Evolutionary conservation across 1,140 invertebrate species (phyloP).

Genomic region (Chironomus striatipennis): DNA sequence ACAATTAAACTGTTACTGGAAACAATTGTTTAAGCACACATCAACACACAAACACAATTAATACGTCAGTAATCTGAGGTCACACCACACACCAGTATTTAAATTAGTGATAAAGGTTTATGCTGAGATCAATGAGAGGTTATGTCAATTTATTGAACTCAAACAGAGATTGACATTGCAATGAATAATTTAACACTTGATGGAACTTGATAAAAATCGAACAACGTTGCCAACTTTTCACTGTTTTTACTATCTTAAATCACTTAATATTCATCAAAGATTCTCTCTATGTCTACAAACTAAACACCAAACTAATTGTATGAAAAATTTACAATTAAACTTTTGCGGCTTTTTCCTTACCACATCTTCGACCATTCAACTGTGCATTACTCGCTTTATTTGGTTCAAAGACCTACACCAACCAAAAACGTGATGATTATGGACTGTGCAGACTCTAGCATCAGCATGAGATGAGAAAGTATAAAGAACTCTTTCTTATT

Average conservation of each 20-base stretch:
- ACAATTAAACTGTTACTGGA: background rate
- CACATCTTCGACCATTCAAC: too few species aligned
- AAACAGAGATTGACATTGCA: background rate
- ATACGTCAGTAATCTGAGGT: background rate
- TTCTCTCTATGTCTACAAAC: background rate
- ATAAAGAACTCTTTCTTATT: background rate
- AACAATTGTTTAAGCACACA: background rate
- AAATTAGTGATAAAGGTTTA: background rate
- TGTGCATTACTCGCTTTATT: too few species aligned
- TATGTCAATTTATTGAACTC: background rate
- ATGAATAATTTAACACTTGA: background rate
- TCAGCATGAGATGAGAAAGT: background rate
- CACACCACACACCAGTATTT: background rate
- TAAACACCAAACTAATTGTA: background rate
- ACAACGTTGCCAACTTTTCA: background rate
- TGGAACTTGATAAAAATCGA: background rate
- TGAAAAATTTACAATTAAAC: too few species aligned
- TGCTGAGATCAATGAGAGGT: background rate
- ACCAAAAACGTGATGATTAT: background rate
- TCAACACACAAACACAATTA: background rate
- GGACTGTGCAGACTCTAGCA: too few species aligned
- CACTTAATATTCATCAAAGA: too few species aligned
- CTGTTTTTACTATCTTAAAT: background rate
- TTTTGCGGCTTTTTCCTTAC: background rate
- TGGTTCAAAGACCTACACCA: conserved; percentile 6